Evolutionary conservation across 1,140 invertebrate genomes (phyloP).

Genomic region (Hypsibius dujardini): DNA sequence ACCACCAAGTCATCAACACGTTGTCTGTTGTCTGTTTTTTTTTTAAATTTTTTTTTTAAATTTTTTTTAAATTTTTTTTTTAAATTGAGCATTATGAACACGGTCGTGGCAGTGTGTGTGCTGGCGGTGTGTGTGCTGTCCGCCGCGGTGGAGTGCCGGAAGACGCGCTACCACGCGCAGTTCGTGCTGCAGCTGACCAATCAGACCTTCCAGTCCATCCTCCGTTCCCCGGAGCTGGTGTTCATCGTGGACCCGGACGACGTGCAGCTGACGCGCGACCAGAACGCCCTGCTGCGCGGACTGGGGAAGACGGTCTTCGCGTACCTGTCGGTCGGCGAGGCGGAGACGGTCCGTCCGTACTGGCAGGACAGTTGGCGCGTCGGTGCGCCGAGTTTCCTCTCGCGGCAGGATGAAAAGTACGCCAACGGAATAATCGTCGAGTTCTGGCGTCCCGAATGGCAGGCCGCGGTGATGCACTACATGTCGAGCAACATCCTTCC

Average conservation of each 20-base stretch:
- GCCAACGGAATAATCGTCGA: background rate
- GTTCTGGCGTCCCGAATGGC: constrained; percentile 8
- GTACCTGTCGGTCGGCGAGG: background rate
- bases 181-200: background rate
- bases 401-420: background rate
- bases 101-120: too few relatives aligned
- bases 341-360: background rate
- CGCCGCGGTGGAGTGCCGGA: background rate
- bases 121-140: too few relatives aligned
- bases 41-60: too few relatives aligned
- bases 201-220: background rate
- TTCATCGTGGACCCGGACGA: constrained; percentile 10
- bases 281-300: background rate
- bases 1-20: too few relatives aligned
- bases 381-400: background rate
- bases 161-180: background rate
- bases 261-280: background rate
- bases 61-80: too few relatives aligned
- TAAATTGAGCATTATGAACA: too few relatives aligned
- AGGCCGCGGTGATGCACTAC: background rate
- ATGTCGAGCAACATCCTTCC: background rate
- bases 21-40: too few relatives aligned
- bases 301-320: constrained; percentile 4
- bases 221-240: background rate
- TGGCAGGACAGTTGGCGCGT: background rate